A percentile compares a stretch with the other conserved stretches of the same genome.
phyloP scores from a whole-genome alignment of 2,888 invertebrate genomes.

The Epirrhoe alternata region DNA sequence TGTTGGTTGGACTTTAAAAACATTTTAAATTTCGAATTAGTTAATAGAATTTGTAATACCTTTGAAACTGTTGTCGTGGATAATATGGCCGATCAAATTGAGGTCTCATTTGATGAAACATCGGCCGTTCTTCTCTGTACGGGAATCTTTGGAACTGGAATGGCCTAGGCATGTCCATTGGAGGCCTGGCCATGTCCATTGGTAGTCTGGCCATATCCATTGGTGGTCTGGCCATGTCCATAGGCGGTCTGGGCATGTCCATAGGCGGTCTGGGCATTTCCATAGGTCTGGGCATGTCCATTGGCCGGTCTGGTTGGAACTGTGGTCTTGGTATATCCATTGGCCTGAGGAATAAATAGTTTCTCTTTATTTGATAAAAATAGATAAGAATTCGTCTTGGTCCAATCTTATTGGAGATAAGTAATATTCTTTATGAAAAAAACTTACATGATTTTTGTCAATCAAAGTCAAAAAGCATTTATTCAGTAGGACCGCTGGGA shows the following conservation, averaged over 20 bases:
- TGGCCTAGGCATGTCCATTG: conserved; percentile 49
- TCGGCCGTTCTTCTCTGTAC: conserved; percentile 39
- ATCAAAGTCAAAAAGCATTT: too few relatives aligned
- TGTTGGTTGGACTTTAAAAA: too few relatives aligned
- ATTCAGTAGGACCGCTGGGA: too few relatives aligned
- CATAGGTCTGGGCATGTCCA: conserved; percentile 26
- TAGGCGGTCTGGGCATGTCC: conserved; percentile 40
- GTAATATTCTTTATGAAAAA: too few relatives aligned
- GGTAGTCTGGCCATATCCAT: conserved; percentile 51
- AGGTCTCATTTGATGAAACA: conserved; percentile 47
- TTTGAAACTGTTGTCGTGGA: conserved; percentile 25
- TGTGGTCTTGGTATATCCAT: conserved; percentile 17
- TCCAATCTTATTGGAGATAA: too few relatives aligned
- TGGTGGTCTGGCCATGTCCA: conserved; percentile 24
- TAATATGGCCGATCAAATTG: conserved; percentile 62
- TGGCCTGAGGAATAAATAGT: conserved; percentile 26
- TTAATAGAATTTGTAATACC: conserved; percentile 16
- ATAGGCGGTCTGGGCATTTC: conserved; percentile 42
- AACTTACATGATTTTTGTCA: too few relatives aligned
- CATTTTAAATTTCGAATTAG: too few relatives aligned
- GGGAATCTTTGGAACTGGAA: conserved; percentile 40
- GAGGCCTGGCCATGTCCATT: conserved; percentile 50
- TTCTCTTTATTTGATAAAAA: neutral
- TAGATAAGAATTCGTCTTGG: too few relatives aligned
- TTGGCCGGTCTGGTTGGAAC: conserved; percentile 36